Evolutionary conservation across 1,140 invertebrate genomes (phyloP).

Genomic region (Steinernema khuongi): DNA sequence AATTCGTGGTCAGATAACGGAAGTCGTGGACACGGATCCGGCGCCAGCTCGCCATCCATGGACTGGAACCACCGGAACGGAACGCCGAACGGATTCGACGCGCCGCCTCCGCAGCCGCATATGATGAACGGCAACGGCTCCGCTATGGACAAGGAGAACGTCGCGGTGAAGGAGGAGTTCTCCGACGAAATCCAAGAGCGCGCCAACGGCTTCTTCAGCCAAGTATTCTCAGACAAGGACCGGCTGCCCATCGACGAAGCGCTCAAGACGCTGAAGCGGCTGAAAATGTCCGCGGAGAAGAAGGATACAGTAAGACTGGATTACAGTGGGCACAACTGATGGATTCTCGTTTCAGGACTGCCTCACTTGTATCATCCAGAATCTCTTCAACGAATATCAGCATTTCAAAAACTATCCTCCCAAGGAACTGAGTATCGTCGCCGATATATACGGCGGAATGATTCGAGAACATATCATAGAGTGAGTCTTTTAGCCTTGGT

Average conservation of each 20-base stretch:
- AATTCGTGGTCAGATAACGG: not conserved
- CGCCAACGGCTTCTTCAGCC: conserved; percentile 92
- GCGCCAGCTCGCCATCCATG: not conserved
- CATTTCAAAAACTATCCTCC: conserved; percentile 98
- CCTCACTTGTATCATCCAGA: conserved; percentile 93
- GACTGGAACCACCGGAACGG: not conserved
- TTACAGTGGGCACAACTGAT: not conserved
- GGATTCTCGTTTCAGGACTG: conserved; percentile 83
- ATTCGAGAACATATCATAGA: conserved; percentile 84
- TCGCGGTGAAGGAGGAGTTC: conserved; percentile 59
- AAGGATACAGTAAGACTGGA: not conserved
- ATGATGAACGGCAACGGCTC: not conserved
- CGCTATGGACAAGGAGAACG: not conserved
- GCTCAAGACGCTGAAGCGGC: conserved; percentile 76
- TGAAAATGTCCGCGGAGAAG: not conserved
- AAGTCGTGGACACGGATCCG: not conserved
- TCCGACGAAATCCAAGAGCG: conserved; percentile 94
- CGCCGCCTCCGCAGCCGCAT: not conserved
- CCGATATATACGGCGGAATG: conserved; percentile 93
- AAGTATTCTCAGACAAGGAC: conserved; percentile 93
- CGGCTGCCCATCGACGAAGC: conserved; percentile 59
- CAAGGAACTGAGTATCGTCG: conserved; percentile 91
- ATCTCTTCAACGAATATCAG: conserved; percentile 94
- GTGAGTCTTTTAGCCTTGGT: conserved; percentile 63
- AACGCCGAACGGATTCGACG: not conserved